These are phyloP conservation scores for Crotalus helleri DNA, from an alignment of 2,113 vertebrate genomes.

Conservation along the genomic window DNA sequence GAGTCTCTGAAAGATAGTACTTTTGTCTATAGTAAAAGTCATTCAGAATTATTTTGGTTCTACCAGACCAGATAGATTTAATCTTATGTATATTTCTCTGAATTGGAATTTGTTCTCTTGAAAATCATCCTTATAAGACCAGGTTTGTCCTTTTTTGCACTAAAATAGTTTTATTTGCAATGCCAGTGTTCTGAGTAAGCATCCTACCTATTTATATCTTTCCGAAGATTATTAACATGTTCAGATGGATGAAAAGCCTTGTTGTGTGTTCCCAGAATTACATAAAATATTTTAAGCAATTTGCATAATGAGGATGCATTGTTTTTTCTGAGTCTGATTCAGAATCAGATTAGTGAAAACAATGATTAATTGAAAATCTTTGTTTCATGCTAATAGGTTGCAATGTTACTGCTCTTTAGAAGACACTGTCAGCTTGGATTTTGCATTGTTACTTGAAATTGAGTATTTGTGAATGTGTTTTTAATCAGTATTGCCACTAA, in stretches of 20 bases:
- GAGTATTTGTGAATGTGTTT: not conserved
- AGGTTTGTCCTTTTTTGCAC: not conserved
- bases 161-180: not conserved
- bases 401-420: not conserved
- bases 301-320: not conserved
- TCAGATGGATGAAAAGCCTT: slow-evolving; percentile 5
- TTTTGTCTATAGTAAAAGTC: not conserved
- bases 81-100: not conserved
- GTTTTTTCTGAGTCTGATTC: not conserved
- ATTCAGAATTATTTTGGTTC: not conserved
- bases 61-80: not conserved
- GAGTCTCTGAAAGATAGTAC: not conserved
- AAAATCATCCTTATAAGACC: not conserved
- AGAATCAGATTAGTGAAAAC: not conserved
- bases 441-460: not conserved
- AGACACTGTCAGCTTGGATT: not conserved
- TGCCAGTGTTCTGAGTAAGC: not conserved
- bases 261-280: not conserved
- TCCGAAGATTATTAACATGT: not conserved
- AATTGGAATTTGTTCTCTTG: not conserved
- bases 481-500: not conserved
- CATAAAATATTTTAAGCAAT: slow-evolving; percentile 3
- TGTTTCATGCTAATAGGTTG: not conserved
- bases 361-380: not conserved
- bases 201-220: slow-evolving; percentile 10